Percentiles rank a stretch among this genome's conserved stretches.
phyloP scores from a whole-genome alignment of 2,797 vertebrate genomes.

The Bovichtus diacanthus region DNA sequence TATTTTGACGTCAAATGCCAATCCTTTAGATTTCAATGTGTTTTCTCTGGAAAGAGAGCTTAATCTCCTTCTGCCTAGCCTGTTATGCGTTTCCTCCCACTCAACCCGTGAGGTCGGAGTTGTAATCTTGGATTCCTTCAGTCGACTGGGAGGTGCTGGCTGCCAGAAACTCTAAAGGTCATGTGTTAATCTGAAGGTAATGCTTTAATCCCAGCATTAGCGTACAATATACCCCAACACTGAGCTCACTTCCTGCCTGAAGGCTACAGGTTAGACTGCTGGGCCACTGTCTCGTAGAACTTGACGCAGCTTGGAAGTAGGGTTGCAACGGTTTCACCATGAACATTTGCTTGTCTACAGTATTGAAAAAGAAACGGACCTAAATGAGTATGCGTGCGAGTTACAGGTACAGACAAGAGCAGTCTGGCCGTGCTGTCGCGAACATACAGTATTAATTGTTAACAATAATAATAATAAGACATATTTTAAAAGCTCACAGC shows the following conservation, averaged over 20 bases:
- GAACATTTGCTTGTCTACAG: too few species aligned
- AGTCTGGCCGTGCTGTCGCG: too few species aligned
- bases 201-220: constrained; percentile 78
- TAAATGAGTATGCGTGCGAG: too few species aligned
- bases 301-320: constrained; percentile 7
- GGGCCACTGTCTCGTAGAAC: constrained; percentile 36
- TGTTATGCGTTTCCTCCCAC: constrained; percentile 51
- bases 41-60: constrained; percentile 22
- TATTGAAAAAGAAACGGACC: too few species aligned
- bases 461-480: too few species aligned
- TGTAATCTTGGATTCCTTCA: constrained; percentile 72
- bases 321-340: too few species aligned
- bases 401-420: too few species aligned
- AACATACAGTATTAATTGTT: too few species aligned
- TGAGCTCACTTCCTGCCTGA: constrained; percentile 66
- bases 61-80: constrained; percentile 21
- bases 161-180: constrained; percentile 67
- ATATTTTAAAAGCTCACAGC: too few species aligned
- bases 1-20: constrained; percentile 26
- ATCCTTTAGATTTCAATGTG: constrained; percentile 21
- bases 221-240: constrained; percentile 67
- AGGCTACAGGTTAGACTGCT: constrained; percentile 57
- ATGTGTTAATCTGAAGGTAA: constrained; percentile 79
- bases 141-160: constrained; percentile 61
- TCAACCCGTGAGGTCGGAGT: constrained; percentile 51